Percentiles rank a stretch among this genome's conserved stretches.
Conservation (phyloP, 2,797 vertebrate species). For the Pteronotus mesoamericanus region DNA sequence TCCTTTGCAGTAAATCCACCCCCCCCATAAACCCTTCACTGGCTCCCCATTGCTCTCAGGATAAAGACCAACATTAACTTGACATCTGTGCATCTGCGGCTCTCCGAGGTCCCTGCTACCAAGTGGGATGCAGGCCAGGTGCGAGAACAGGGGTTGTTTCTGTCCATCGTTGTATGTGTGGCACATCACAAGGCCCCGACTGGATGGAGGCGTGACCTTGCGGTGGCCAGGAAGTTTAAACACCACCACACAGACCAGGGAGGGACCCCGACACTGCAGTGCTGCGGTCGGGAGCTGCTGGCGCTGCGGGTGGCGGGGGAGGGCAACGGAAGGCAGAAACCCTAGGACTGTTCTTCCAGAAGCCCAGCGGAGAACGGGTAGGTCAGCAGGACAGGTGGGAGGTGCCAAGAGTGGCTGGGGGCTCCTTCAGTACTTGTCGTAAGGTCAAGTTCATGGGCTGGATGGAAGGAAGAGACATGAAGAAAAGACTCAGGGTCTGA, state of each 20-base stretch:
- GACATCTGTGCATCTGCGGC: rapidly evolving
- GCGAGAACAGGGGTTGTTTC: rapidly evolving
- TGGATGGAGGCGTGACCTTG: rapidly evolving
- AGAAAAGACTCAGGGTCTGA: not conserved
- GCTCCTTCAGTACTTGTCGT: rapidly evolving
- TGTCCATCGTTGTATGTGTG: rapidly evolving
- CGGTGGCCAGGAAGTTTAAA: not conserved
- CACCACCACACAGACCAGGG: rapidly evolving
- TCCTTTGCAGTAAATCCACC: not conserved
- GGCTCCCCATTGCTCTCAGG: not conserved
- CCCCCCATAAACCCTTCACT: not conserved
- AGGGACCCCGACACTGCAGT: rapidly evolving
- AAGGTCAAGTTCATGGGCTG: no score
- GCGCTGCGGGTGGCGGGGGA: not conserved
- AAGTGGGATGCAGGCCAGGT: rapidly evolving
- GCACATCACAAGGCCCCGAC: rapidly evolving
- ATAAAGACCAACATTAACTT: not conserved
- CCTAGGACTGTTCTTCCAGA: not conserved
- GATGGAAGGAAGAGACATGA: rapidly evolving
- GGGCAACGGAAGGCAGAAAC: rapidly evolving
- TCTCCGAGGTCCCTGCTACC: not conserved
- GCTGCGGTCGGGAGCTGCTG: not conserved
- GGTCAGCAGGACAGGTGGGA: no score
- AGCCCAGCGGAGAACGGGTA: not conserved
- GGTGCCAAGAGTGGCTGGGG: rapidly evolving